Percentiles rank a stretch among this genome's conserved stretches.
Evolutionary conservation across 2,797 vertebrate genomes (phyloP).

Genomic region (Mareca strepera): DNA sequence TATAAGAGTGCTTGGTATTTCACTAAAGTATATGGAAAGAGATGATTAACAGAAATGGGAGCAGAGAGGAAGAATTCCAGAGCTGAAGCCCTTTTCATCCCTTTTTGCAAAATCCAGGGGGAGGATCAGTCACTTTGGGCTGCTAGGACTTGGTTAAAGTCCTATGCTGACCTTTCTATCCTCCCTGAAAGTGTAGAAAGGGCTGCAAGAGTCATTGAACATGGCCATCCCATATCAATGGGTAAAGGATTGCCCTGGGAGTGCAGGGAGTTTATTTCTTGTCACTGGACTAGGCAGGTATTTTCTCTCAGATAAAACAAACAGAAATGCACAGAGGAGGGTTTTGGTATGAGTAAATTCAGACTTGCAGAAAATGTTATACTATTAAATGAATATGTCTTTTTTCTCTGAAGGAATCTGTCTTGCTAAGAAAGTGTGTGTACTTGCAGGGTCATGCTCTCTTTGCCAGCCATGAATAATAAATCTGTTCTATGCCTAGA

Average conservation of each 20-base stretch:
- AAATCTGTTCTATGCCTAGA: neutral
- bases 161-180: neutral
- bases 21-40: neutral
- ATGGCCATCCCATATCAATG: neutral
- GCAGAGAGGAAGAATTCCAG: neutral
- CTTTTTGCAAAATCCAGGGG: neutral
- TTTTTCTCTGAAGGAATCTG: neutral
- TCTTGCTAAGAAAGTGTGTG: neutral
- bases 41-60: neutral
- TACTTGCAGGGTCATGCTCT: neutral
- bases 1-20: neutral
- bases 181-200: neutral
- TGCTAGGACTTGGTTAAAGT: neutral
- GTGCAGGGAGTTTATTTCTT: neutral
- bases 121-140: fast-evolving
- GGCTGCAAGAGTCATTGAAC: neutral
- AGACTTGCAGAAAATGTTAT: neutral
- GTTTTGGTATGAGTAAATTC: neutral
- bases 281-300: neutral
- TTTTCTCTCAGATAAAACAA: neutral
- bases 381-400: neutral
- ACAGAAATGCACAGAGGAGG: neutral
- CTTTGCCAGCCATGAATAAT: neutral
- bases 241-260: neutral
- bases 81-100: neutral